Base-by-base conservation (phyloP, 2,113 vertebrate genomes). In the Cynocephalus volans region DNA sequence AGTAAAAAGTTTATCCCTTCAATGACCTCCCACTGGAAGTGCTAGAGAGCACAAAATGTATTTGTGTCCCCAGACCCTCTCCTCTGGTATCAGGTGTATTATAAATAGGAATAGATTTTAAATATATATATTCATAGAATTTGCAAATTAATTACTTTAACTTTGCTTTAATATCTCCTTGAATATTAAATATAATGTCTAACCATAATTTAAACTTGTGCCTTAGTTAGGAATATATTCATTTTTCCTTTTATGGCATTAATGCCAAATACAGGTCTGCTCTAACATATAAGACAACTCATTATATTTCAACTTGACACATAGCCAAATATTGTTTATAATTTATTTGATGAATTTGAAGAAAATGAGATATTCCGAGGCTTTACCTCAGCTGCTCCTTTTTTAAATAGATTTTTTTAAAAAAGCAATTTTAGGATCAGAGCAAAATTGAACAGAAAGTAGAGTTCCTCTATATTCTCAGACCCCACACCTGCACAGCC, bases 331-430 rank as follows among this genome's bases (percentile, higher is more conserved):
- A 81, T 58, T 56, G 62, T 64, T 82, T 86, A 70, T 64, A 92
- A 81, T 86, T 76, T 82, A 81, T 89, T 70, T 13, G 75, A 88
- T 91, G 36, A 77, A 48, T 77, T 50, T 90, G 86, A 95, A 85
- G 72, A 85, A 90, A 79, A 77, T 65, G 64, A 3, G 73, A n/a
- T 64, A 45, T 58, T 84, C 45, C 67, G 56, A 93, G 7, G 17
- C 1, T 85, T 81, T 70, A 80, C 9, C 5, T 62, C 17, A 48
- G 5, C 5, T 79, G 52, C 15, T 50, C 87, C 18, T 88, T 79
- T 75, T 81, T 48, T n/a, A 67, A 67, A 81, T 5, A 31, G 33
- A 36, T 11, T 58, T 12, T 36, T 67, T 69, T 85, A 12, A 45
- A 85, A 50, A n/a, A 36, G 18, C 1, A 88, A 14, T 85, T 93